Evolutionary conservation across 2,888 invertebrate genomes (phyloP).

Genomic region (Pammene aurita): DNA sequence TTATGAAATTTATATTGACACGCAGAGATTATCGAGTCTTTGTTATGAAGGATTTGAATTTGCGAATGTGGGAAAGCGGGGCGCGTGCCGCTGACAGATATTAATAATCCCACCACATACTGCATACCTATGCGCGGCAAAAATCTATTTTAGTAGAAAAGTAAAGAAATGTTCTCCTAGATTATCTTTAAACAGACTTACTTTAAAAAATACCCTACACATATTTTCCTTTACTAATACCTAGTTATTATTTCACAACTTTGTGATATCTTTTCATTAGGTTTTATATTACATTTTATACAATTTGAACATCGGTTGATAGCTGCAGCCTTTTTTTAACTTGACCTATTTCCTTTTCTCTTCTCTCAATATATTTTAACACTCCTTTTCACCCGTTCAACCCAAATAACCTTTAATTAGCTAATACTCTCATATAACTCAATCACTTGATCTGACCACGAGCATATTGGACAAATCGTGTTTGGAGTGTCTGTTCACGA

Average conservation of each 20-base stretch:
- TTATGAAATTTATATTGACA: slow-evolving; percentile 81
- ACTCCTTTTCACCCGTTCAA: background rate
- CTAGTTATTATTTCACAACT: too few species aligned
- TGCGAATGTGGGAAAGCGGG: slow-evolving; percentile 67
- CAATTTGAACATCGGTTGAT: too few species aligned
- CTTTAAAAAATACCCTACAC: too few species aligned
- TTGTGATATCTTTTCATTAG: too few species aligned
- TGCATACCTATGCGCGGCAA: slow-evolving; percentile 3
- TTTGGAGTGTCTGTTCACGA: slow-evolving; percentile 17
- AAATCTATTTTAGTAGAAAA: slow-evolving; percentile 1
- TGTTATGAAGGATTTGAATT: slow-evolving; percentile 77
- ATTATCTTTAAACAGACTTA: too few species aligned
- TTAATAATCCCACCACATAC: slow-evolving; percentile 58
- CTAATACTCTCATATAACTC: slow-evolving; percentile 22
- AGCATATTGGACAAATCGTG: slow-evolving; percentile 27
- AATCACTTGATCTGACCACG: slow-evolving; percentile 14
- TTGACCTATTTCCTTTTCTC: too few species aligned
- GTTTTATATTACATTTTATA: too few species aligned
- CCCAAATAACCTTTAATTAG: background rate
- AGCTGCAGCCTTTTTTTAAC: too few species aligned
- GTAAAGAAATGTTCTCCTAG: background rate
- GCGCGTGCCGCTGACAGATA: slow-evolving; percentile 75
- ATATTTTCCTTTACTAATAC: too few species aligned
- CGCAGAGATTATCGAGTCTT: slow-evolving; percentile 76
- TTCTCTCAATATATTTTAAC: too few species aligned